Evolutionary conservation across 2,797 vertebrate genomes (phyloP).

Genomic region (Poecile montanus): DNA sequence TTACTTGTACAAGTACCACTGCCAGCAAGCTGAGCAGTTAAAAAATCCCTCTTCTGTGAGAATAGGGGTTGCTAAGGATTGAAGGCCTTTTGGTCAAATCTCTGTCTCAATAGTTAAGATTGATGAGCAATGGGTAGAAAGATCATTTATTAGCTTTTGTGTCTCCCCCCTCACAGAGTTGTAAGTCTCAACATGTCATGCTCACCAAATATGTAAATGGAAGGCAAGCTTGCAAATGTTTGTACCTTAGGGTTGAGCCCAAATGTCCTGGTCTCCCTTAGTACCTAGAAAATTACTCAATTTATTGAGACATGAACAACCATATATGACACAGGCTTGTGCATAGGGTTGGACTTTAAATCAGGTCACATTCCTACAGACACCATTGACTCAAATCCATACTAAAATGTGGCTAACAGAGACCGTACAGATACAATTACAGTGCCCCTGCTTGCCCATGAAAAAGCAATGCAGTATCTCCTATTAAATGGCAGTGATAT

Average conservation of each 20-base stretch:
- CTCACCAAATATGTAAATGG: neutral
- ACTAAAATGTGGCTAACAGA: neutral
- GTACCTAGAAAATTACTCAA: neutral
- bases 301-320: neutral
- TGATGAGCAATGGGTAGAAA: neutral
- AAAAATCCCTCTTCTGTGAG: neutral
- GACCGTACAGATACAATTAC: neutral
- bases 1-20: neutral
- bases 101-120: accelerated
- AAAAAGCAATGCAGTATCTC: neutral
- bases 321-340: neutral
- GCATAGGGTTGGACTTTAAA: neutral
- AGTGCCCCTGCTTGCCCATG: neutral
- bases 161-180: neutral
- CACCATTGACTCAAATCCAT: neutral
- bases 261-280: neutral
- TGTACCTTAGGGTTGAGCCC: neutral
- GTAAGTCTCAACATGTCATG: neutral
- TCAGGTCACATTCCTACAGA: neutral
- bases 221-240: neutral
- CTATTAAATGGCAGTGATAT: neutral
- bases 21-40: neutral
- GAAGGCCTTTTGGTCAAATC: neutral
- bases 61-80: neutral
- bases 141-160: neutral